Percentiles rank a stretch among this genome's conserved stretches.
phyloP scores from a whole-genome alignment of 92 coral and sea anemone genomes.

The Virgularia gustaviana region DNA sequence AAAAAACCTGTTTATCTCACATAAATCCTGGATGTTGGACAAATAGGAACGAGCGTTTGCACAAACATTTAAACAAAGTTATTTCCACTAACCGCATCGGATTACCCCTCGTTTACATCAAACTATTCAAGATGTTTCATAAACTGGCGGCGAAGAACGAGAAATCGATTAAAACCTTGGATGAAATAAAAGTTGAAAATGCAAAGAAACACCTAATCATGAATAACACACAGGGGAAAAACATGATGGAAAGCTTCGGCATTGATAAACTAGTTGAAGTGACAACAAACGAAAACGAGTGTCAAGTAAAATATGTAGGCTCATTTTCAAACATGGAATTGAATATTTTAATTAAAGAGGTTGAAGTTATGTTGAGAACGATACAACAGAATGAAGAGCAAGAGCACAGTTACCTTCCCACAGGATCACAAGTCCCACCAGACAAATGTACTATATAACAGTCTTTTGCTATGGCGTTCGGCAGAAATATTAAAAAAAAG shows the following conservation, averaged over 20 bases:
- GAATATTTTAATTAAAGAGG: no score
- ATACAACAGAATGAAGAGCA: no score
- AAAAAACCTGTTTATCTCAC: not conserved
- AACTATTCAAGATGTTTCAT: slow-evolving; percentile 3
- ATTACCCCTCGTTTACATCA: slow-evolving; percentile 16
- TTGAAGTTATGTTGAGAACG: no score
- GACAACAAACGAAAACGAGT: no score
- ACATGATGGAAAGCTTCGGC: no score
- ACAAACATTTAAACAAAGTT: not conserved
- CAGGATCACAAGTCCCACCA: not conserved
- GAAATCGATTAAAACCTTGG: not conserved
- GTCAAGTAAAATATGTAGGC: no score
- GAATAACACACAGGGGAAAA: no score
- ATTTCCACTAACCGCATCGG: slow-evolving; percentile 11
- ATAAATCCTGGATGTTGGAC: not conserved
- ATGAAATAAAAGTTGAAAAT: not conserved
- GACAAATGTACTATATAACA: not conserved
- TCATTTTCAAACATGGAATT: no score
- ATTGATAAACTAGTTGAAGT: no score
- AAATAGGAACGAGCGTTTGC: not conserved
- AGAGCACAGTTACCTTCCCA: not conserved
- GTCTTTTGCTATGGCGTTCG: not conserved
- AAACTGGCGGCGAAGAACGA: not conserved
- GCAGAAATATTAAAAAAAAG: not conserved
- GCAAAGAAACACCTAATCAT: not conserved